Evolutionary conservation across 1,140 invertebrate species (phyloP).

Genomic region (Caenorhabditis remanei): DNA sequence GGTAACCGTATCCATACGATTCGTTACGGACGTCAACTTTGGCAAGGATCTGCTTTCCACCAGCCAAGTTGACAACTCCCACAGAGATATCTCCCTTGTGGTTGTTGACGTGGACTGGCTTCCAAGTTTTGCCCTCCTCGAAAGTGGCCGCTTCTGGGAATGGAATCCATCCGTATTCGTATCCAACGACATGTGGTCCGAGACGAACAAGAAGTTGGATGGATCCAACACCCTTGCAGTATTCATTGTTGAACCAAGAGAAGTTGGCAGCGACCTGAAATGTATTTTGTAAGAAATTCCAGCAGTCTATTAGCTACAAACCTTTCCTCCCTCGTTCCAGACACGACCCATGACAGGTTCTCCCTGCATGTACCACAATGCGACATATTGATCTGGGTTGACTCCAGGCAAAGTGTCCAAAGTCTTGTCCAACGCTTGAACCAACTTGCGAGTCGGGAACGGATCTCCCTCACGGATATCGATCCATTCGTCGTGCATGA

Average conservation of each 20-base stretch:
- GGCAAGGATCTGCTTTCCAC: constrained; percentile 72
- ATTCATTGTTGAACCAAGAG: constrained; percentile 62
- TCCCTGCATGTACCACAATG: constrained; percentile 71
- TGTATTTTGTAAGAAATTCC: too few relatives aligned
- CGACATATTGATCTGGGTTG: constrained; percentile 71
- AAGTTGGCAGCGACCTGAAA: constrained; percentile 65
- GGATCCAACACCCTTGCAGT: constrained; percentile 62
- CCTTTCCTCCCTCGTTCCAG: constrained; percentile 72
- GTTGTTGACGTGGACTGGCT: constrained; percentile 68
- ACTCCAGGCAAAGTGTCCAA: constrained; percentile 68
- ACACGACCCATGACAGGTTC: constrained; percentile 72
- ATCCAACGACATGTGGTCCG: constrained; percentile 64
- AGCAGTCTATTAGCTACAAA: not conserved
- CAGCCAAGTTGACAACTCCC: constrained; percentile 64
- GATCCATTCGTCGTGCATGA: constrained; percentile 72
- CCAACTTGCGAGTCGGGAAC: constrained; percentile 60
- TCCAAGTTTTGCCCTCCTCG: constrained; percentile 67
- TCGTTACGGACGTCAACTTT: constrained; percentile 71
- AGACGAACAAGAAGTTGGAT: constrained; percentile 66
- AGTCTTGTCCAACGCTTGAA: constrained; percentile 66
- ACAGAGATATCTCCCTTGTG: constrained; percentile 69
- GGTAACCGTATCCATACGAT: not conserved
- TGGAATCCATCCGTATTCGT: too few relatives aligned
- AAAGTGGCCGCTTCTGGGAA: constrained; percentile 42
- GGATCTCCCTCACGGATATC: constrained; percentile 52